Base-by-base conservation (phyloP, 1,140 invertebrate species). In the Gerris buenoi region DNA sequence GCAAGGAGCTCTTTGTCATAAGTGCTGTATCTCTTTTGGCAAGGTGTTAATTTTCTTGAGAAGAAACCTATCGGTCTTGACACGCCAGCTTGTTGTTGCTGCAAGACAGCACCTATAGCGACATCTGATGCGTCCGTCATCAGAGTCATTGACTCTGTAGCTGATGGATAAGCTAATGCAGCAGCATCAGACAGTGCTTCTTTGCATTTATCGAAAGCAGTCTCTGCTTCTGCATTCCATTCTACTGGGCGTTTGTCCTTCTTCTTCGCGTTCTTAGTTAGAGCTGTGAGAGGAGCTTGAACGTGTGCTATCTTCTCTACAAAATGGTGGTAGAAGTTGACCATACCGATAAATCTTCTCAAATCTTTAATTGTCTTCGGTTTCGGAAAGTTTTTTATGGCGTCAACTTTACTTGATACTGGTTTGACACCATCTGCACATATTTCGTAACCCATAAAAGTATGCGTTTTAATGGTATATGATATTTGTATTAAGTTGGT, bases 381-480 rank as follows among this genome's bases (percentile, higher is more conserved):
- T 58, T 46, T 27, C 5, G 67, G 57, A 29, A 66, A 68, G 1
- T 68, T 25, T 1, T 10, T n/a, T 1, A 77, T 74, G 15, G 71
- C 71, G 23, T 69, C 3, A 0, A 74, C 68, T 63, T 72, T 72
- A 3, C 74, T 71, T 0, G 64, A 18, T 0, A 71, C 66, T 28
- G 74, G 74, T 69, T 68, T 69, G 10, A 68, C 68, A 14, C 80
- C 80, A 3, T 70, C 23, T 5, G 60, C 33, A 23, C 68, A 72
- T n/a, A 78, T 68, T 3, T 56, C 25, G 62, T 76, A 72, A 1
- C 77, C 77, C 2, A 79, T n/a, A n/a, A n/a, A n/a, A n/a, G n/a
- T n/a, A n/a, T n/a, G n/a, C n/a, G n/a, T n/a, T n/a, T n/a, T n/a
- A n/a, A n/a, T n/a, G n/a, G n/a, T n/a, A n/a, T n/a, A n/a, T n/a